phyloP scores from a whole-genome alignment of 35 echinoderm and acorn worm genomes.

The Stichopus chloronotus region DNA sequence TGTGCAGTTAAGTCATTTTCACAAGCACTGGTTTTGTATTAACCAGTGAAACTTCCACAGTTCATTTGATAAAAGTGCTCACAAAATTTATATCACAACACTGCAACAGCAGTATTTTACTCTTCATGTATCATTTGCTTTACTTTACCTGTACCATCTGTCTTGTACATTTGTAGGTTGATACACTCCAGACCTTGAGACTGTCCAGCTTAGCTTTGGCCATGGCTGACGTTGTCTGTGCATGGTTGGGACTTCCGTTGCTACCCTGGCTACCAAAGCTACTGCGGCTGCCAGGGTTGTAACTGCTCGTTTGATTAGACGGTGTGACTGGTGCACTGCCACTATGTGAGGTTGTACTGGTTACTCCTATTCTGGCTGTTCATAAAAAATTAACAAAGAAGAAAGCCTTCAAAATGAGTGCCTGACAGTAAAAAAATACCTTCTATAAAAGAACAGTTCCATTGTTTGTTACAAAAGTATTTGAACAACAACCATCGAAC shows the following conservation, averaged over 20 bases:
- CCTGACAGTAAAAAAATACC: not conserved
- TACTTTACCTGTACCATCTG: constrained; percentile 89
- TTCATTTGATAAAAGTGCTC: too few relatives aligned
- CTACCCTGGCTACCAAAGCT: constrained; percentile 17
- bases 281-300: not conserved
- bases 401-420: not conserved
- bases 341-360: constrained; percentile 1
- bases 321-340: constrained; percentile 45
- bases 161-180: constrained; percentile 94
- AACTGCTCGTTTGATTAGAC: constrained; percentile 29
- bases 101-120: not conserved
- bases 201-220: constrained; percentile 84
- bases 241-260: constrained; percentile 19
- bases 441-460: not conserved
- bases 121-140: not conserved
- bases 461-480: too few relatives aligned
- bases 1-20: too few relatives aligned
- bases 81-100: not conserved
- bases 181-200: constrained; percentile 94
- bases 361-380: constrained; percentile 34
- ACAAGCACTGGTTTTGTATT: too few relatives aligned
- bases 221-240: constrained; percentile 63
- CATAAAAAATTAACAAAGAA: not conserved
- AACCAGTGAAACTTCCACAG: too few relatives aligned
- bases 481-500: too few relatives aligned